Evolutionary conservation across 2,888 invertebrate genomes (phyloP), one percentile per base, ranked within the genome.

Genomic region (Lithosia quadra): DNA sequence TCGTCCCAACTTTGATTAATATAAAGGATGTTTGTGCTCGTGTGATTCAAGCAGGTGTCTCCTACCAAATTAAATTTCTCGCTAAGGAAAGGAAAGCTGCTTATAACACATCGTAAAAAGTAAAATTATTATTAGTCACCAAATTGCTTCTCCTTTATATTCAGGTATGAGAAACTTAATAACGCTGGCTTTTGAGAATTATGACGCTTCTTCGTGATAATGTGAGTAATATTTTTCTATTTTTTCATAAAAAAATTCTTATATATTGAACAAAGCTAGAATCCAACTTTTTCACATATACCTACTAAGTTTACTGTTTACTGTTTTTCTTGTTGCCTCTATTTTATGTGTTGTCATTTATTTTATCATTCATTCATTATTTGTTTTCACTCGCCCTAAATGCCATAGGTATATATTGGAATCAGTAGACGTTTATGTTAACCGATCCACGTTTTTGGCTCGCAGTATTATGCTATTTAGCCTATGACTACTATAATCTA

Each of bases 61-160:
- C 70, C 71, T 21, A 71, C 73, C 65, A 81, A 85, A 85, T 85
- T 85, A 81, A 79, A 85, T 83, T 83, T 81, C 73, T 76, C 75
- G 71, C 74, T 68, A 68, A 73, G 71, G 76, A 75, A 82, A 81
- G 80, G 73, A 75, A 69, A 58, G 73, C 66, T 74, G 73, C 77
- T 76, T 78, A 80, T 67, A 58, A 74, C 66, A 60, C 68, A 59
- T 59, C 59, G 63, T 74, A 68, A 68, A 62, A 70, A 49, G 59
- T 49, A 70, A 75, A 65, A 71, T 69, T 69, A 56, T 71, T 68
- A 75, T 76, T 78, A 73, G 63, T 58, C 63, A 69, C 65, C 21
- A 67, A 72, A 80, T 71, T 69, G 28, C 67, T 59, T 70, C 59
- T 56, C 68, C 59, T 66, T 65, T 55, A 57, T 57, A 39, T 57